These are phyloP conservation scores for Poeciliopsis turneri DNA, from an alignment of 2,797 vertebrate species.

Conservation along the genomic window DNA sequence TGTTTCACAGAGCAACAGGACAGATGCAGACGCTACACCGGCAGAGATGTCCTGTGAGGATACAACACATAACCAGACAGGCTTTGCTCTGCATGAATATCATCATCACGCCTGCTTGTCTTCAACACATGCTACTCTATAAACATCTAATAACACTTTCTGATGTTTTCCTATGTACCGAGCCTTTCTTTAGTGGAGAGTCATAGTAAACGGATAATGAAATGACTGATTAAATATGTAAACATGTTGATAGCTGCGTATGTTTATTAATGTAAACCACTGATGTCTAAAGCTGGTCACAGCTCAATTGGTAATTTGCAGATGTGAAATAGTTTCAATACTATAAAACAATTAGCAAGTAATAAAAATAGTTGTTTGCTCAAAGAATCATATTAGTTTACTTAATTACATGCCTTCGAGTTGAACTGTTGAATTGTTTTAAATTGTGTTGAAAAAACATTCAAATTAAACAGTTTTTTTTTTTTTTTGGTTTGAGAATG, in stretches of 20 bases:
- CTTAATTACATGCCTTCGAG: neutral
- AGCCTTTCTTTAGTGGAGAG: constrained; percentile 16
- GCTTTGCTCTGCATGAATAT: neutral
- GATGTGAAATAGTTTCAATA: neutral
- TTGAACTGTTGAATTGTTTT: constrained; percentile 11
- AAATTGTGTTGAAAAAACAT: neutral
- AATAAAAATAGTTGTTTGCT: neutral
- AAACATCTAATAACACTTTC: constrained; percentile 17
- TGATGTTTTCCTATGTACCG: constrained; percentile 32
- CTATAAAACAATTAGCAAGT: neutral
- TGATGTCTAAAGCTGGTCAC: neutral
- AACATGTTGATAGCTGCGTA: constrained; percentile 4
- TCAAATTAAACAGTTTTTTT: neutral
- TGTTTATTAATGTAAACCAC: neutral
- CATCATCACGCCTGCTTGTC: constrained; percentile 1
- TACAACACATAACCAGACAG: constrained; percentile 8
- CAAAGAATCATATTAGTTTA: neutral
- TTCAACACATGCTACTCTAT: constrained; percentile 9
- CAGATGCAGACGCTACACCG: constrained; percentile 66
- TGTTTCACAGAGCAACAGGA: constrained; percentile 73
- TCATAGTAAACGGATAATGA: constrained; percentile 4
- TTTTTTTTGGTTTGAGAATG: neutral
- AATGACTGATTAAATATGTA: constrained; percentile 12
- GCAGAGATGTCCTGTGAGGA: constrained; percentile 63
- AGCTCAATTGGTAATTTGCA: neutral